Conservation (phyloP, 2,113 vertebrate species). For the Xenus cinereus region DNA sequence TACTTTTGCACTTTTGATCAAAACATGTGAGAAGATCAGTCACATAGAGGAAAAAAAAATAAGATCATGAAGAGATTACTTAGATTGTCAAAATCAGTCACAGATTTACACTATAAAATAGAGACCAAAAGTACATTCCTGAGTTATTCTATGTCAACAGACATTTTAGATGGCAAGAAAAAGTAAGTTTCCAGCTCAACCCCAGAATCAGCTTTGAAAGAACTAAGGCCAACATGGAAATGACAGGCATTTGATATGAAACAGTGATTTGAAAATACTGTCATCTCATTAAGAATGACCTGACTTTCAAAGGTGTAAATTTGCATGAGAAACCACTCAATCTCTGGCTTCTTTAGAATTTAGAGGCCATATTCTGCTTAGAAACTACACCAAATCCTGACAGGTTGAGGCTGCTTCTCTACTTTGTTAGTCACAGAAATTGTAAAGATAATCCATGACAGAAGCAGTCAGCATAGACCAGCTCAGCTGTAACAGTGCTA, state of each 20-base stretch:
- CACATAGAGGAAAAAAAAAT: not conserved
- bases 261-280: not conserved
- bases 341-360: not conserved
- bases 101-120: conserved; percentile 12
- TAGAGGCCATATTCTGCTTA: not conserved
- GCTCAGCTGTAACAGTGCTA: not conserved
- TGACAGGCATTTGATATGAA: not conserved
- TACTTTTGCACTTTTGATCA: not conserved
- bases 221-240: not conserved
- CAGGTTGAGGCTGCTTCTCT: not conserved
- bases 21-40: not conserved
- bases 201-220: not conserved
- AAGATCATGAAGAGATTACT: not conserved
- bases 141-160: conserved; percentile 11
- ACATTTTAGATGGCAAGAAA: not conserved
- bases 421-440: not conserved
- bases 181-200: not conserved
- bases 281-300: not conserved
- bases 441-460: not conserved
- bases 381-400: not conserved
- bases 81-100: conserved; percentile 20
- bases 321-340: not conserved
- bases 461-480: not conserved
- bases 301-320: not conserved
- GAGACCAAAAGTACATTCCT: conserved; percentile 1